Conservation (phyloP, 2,888 invertebrate species). For the Mechanitis messenoides region DNA sequence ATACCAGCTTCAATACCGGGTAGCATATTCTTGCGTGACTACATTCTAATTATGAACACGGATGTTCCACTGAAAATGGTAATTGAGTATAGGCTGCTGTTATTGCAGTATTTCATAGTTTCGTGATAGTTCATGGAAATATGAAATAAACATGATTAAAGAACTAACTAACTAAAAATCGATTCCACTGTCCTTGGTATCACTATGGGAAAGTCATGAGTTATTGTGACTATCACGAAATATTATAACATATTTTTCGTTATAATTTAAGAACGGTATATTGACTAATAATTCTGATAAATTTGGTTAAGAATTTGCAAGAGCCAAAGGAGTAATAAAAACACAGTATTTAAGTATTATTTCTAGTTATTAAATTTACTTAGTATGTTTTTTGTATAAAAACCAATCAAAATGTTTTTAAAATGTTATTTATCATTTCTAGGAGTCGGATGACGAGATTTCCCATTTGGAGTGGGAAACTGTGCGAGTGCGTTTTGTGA, state of each 20-base stretch:
- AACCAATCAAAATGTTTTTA: neutral
- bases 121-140: neutral
- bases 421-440: constrained; percentile 34
- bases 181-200: neutral
- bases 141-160: neutral
- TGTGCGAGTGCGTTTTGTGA: constrained; percentile 94
- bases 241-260: too few species aligned
- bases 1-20: neutral
- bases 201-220: neutral
- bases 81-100: neutral
- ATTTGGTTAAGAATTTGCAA: too few species aligned
- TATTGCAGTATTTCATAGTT: neutral
- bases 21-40: neutral
- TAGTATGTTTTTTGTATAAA: neutral
- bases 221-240: neutral
- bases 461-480: constrained; percentile 99
- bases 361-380: too few species aligned
- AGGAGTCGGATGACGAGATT: constrained; percentile 94
- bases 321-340: too few species aligned
- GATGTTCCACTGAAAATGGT: neutral
- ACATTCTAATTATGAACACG: neutral
- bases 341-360: neutral
- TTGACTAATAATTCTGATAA: too few species aligned
- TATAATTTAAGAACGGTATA: too few species aligned
- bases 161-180: neutral